A percentile compares a stretch with the other conserved stretches of the same genome.
Conservation (phyloP, 1,140 invertebrate genomes). For the Homarus americanus region DNA sequence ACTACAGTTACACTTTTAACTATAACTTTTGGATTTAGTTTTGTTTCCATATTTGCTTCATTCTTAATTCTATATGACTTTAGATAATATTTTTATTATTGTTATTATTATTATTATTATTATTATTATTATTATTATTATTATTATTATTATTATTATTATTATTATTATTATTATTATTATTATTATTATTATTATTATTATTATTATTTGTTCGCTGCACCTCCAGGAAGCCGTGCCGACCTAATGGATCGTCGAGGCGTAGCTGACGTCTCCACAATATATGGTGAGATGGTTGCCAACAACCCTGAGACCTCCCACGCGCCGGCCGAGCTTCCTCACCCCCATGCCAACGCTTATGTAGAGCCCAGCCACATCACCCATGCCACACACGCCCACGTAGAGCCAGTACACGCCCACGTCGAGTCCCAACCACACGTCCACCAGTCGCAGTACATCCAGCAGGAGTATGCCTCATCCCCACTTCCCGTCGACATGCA, state of each 20-base stretch:
- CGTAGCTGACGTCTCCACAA: constrained; percentile 65
- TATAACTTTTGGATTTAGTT: no score
- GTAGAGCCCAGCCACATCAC: constrained; percentile 33
- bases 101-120: neutral
- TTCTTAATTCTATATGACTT: neutral
- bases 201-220: neutral
- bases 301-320: neutral
- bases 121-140: neutral
- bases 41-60: neutral
- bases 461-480: constrained; percentile 44
- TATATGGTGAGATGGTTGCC: constrained; percentile 70
- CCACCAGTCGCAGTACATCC: constrained; percentile 58
- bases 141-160: neutral
- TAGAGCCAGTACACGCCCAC: constrained; percentile 58
- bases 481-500: constrained; percentile 38
- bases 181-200: neutral
- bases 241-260: constrained; percentile 53
- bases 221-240: constrained; percentile 59
- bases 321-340: neutral
- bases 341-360: constrained; percentile 17
- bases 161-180: neutral
- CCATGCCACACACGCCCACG: constrained; percentile 68
- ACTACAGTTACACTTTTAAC: no score
- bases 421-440: constrained; percentile 48
- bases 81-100: neutral